A percentile compares a stretch with the other conserved stretches of the same genome.
Conservation (phyloP, 2,888 invertebrate species). For the Clistopyga incitator region DNA sequence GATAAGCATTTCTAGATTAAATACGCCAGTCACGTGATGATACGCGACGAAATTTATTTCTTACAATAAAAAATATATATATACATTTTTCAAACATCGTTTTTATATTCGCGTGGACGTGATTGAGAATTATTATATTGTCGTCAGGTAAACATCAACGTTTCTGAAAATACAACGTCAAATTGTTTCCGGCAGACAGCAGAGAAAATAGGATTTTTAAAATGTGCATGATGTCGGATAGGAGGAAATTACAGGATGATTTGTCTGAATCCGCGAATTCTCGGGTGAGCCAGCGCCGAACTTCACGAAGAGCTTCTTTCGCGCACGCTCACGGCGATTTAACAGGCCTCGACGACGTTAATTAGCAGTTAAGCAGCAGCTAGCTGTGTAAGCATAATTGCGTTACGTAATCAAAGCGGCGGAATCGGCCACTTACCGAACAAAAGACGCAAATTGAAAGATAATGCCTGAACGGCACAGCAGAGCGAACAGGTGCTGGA, state of each 20-base stretch:
- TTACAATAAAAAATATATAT: no score
- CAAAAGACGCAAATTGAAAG: constrained; percentile 76
- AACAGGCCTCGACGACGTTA: constrained; percentile 58
- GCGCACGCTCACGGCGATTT: not conserved
- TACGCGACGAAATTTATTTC: no score
- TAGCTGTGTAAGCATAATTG: constrained; percentile 66
- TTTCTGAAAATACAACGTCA: no score
- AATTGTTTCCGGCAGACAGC: no score
- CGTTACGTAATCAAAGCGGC: constrained; percentile 73
- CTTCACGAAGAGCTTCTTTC: constrained; percentile 1
- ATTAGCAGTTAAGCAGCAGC: constrained; percentile 71
- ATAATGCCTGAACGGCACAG: constrained; percentile 71
- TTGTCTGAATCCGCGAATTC: not conserved
- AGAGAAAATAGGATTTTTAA: not conserved
- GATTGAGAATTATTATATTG: no score
- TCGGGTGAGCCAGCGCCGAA: not conserved
- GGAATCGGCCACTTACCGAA: constrained; percentile 72
- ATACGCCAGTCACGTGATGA: no score
- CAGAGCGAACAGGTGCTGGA: constrained; percentile 66
- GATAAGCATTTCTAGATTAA: no score
- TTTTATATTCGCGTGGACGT: no score
- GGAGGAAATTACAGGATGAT: constrained; percentile 4
- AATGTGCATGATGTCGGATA: not conserved
- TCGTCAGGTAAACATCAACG: no score
- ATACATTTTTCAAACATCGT: no score